Conservation (phyloP, 1,140 invertebrate genomes). For the Habropoda laboriosa region DNA sequence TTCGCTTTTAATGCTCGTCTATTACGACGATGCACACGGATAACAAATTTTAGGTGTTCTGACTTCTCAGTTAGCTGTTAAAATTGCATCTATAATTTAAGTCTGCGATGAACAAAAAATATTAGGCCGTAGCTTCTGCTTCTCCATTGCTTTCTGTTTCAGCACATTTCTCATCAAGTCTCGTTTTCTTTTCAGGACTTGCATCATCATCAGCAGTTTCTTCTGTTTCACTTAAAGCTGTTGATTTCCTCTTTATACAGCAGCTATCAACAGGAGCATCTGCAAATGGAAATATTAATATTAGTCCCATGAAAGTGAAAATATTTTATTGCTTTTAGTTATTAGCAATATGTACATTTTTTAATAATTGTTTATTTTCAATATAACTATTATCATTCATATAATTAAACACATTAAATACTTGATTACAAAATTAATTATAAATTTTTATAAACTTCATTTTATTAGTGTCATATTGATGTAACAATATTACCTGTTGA, state of each 20-base stretch:
- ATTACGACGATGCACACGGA: conserved; percentile 70
- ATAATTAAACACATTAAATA: background rate
- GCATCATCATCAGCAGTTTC: conserved; percentile 82
- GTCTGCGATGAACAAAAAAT: conserved; percentile 72
- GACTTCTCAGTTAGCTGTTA: conserved; percentile 73
- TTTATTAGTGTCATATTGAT: background rate
- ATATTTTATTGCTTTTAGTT: conserved; percentile 27
- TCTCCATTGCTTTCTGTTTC: conserved; percentile 83
- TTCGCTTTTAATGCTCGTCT: conserved; percentile 44
- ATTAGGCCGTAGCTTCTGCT: conserved; percentile 86
- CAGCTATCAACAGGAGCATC: conserved; percentile 77
- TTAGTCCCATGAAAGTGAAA: background rate
- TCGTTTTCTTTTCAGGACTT: conserved; percentile 88
- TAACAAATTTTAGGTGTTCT: conserved; percentile 71
- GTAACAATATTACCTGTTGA: conserved; percentile 74
- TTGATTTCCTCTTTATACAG: conserved; percentile 88
- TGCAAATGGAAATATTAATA: conserved; percentile 61
- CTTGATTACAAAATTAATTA: background rate
- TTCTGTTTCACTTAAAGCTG: conserved; percentile 81
- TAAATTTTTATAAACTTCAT: background rate
- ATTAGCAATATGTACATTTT: background rate
- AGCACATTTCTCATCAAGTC: conserved; percentile 85
- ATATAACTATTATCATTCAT: background rate
- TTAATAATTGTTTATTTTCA: background rate
- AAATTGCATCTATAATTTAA: conserved; percentile 78